A percentile compares a stretch with the other conserved stretches of the same genome.
Evolutionary conservation across 2,113 vertebrate genomes (phyloP).

Genomic region (Bufo gargarizans): DNA sequence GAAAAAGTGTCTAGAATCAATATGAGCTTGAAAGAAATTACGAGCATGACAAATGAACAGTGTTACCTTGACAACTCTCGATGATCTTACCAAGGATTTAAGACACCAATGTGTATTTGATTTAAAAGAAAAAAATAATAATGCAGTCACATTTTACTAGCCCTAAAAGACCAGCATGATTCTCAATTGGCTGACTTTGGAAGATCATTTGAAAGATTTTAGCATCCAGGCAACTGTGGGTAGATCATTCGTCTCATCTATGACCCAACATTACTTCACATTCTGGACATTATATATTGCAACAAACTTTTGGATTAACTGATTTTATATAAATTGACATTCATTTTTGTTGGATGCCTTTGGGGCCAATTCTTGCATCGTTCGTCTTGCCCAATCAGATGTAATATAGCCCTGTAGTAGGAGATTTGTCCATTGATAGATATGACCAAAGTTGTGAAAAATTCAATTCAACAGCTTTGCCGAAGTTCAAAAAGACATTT

Average conservation of each 20-base stretch:
- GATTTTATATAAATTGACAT: too few relatives aligned
- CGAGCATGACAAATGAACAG: constrained; percentile 52
- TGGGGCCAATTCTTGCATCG: too few relatives aligned
- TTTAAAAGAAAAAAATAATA: neutral
- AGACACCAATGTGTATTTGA: constrained; percentile 21
- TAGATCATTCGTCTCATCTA: neutral
- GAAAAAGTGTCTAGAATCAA: constrained; percentile 55
- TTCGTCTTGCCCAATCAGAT: too few relatives aligned
- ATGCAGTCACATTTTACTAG: neutral
- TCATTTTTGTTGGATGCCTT: too few relatives aligned
- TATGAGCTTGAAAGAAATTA: constrained; percentile 57
- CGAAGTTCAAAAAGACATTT: too few relatives aligned
- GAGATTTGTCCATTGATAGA: too few relatives aligned
- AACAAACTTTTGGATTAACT: neutral
- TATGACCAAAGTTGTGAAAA: too few relatives aligned
- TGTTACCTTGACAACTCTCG: constrained; percentile 57
- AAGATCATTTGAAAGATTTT: neutral
- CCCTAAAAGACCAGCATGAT: neutral
- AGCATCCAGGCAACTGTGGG: neutral
- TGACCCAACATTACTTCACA: neutral
- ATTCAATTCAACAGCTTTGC: too few relatives aligned
- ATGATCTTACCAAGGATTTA: constrained; percentile 1
- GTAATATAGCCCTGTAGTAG: too few relatives aligned
- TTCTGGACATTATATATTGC: neutral
- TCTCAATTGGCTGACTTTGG: neutral